These are phyloP conservation scores for Dryobotodes eremita DNA, from an alignment of 2,888 invertebrate species.

Conservation along the genomic window DNA sequence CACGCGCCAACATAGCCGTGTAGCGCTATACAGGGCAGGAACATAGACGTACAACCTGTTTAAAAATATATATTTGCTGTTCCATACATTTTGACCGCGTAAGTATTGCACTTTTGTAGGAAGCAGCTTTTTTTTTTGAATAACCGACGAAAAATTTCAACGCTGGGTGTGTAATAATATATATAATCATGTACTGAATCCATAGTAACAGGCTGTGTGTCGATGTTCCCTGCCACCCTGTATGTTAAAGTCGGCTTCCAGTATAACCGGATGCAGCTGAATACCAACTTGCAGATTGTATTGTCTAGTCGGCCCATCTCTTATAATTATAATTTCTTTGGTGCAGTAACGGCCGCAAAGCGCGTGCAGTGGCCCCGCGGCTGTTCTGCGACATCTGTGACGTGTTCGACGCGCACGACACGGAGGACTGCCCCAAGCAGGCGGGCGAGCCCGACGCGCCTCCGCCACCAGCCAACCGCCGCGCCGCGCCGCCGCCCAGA, in stretches of 20 bases:
- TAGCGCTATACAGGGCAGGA: background rate
- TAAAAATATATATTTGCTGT: too few species aligned
- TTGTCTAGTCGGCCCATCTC: too few species aligned
- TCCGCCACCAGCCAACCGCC: conserved; percentile 71
- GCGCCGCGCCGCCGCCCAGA: conserved; percentile 87
- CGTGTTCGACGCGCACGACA: conserved; percentile 98
- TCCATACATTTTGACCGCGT: too few species aligned
- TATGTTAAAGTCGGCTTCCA: background rate
- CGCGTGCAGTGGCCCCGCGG: conserved; percentile 92
- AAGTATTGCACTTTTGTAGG: too few species aligned
- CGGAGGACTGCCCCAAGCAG: conserved; percentile 98
- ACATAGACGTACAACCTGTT: too few species aligned
- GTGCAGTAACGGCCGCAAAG: conserved; percentile 88
- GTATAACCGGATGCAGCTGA: background rate
- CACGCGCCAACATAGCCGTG: background rate
- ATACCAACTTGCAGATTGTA: background rate
- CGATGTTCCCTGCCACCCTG: too few species aligned
- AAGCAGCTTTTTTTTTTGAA: too few species aligned
- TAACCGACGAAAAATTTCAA: too few species aligned
- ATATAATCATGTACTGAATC: too few species aligned
- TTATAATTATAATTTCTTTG: background rate
- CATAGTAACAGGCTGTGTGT: too few species aligned
- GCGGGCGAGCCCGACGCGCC: conserved; percentile 91
- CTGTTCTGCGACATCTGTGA: conserved; percentile 99
- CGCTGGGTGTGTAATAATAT: fast-evolving